These are phyloP conservation scores for Corydoras maculifer DNA, from an alignment of 2,113 vertebrate species.

Conservation along the genomic window DNA sequence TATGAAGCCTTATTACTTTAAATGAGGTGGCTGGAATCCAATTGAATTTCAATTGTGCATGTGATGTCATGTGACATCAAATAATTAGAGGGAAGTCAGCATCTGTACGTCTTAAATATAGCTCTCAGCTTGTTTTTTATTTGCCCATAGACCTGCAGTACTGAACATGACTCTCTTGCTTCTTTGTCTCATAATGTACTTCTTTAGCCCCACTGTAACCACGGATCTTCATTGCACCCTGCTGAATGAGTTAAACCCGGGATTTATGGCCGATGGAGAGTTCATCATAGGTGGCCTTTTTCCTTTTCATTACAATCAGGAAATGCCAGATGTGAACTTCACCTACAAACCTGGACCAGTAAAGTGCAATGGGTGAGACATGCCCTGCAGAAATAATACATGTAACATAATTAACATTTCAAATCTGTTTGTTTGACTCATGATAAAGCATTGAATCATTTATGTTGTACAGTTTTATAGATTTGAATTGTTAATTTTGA, in stretches of 20 bases:
- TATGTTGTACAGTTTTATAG: too few species aligned
- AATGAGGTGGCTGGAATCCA: too few species aligned
- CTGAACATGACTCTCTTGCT: constrained; percentile 34
- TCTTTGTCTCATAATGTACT: constrained; percentile 12
- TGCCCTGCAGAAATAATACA: neutral
- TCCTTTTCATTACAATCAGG: constrained; percentile 47
- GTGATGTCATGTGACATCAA: too few species aligned
- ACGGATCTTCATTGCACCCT: constrained; percentile 27
- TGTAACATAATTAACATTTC: neutral
- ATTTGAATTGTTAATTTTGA: too few species aligned
- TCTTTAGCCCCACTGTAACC: neutral
- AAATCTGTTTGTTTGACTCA: neutral
- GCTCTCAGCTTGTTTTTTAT: too few species aligned
- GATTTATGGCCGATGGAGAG: constrained; percentile 39
- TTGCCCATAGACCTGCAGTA: too few species aligned
- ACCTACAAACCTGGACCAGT: constrained; percentile 38
- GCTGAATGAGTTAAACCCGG: constrained; percentile 40
- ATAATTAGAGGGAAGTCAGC: too few species aligned
- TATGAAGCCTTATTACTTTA: too few species aligned
- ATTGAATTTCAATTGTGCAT: too few species aligned
- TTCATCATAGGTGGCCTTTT: constrained; percentile 49
- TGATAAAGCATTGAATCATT: too few species aligned
- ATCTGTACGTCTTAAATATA: too few species aligned
- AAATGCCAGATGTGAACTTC: constrained; percentile 40
- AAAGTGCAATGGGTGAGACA: constrained; percentile 44